These are phyloP conservation scores for Neodiprion pinetum DNA, from an alignment of 1,140 invertebrate species.

Conservation along the genomic window DNA sequence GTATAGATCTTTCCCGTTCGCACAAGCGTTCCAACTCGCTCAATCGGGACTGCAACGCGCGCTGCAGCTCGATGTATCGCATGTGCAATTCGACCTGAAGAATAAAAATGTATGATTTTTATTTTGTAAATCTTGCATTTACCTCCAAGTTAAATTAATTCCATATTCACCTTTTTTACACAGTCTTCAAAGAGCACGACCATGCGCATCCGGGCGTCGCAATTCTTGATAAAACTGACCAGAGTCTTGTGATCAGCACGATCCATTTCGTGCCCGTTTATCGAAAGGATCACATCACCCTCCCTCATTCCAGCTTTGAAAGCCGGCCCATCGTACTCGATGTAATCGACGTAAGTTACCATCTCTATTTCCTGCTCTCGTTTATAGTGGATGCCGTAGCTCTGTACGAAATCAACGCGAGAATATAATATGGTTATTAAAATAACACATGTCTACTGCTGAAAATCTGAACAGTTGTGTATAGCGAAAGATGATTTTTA, in stretches of 20 bases:
- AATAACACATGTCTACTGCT: background rate
- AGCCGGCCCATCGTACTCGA: constrained; percentile 90
- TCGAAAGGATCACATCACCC: constrained; percentile 93
- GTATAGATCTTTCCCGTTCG: constrained; percentile 81
- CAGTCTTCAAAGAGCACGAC: constrained; percentile 96
- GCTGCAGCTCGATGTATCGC: constrained; percentile 88
- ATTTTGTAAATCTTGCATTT: background rate
- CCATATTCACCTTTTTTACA: constrained; percentile 78
- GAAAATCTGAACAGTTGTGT: constrained; percentile 1
- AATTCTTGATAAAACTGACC: constrained; percentile 89
- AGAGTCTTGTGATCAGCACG: constrained; percentile 89
- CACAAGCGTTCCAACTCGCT: constrained; percentile 84
- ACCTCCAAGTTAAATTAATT: constrained; percentile 28
- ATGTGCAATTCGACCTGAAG: constrained; percentile 83
- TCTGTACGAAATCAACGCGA: constrained; percentile 65
- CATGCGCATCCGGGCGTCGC: constrained; percentile 90
- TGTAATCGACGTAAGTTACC: constrained; percentile 95
- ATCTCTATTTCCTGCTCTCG: constrained; percentile 89
- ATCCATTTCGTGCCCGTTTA: constrained; percentile 93
- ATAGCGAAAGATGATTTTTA: constrained; percentile 40
- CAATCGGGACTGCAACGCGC: constrained; percentile 84
- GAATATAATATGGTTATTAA: constrained; percentile 16
- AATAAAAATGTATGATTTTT: background rate
- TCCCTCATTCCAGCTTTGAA: constrained; percentile 90
- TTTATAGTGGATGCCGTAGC: constrained; percentile 95